Evolutionary conservation across 2,888 invertebrate genomes (phyloP).

Genomic region (Apodemia zela): DNA sequence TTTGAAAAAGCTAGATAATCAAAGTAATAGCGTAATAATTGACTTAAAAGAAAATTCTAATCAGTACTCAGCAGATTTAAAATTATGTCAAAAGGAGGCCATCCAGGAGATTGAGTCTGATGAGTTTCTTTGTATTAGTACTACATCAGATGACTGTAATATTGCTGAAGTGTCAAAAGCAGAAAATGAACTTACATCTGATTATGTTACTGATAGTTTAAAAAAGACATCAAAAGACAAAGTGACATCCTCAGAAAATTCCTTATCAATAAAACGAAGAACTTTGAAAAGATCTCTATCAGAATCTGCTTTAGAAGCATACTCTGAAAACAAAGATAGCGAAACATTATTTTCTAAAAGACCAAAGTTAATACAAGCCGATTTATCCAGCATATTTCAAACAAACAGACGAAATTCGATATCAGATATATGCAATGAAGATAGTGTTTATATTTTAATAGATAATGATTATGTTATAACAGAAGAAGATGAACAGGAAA

Average conservation of each 20-base stretch:
- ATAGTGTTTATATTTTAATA: conserved; percentile 67
- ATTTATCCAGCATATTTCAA: conserved; percentile 51
- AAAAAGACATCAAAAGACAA: not conserved
- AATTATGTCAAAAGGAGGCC: not conserved
- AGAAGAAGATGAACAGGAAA: conserved; percentile 54
- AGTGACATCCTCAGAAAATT: not conserved
- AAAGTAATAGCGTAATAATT: not conserved
- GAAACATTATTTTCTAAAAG: conserved; percentile 39
- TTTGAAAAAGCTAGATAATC: not conserved
- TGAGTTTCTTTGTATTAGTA: not conserved
- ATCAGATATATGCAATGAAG: conserved; percentile 58
- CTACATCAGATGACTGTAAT: not conserved
- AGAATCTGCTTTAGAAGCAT: conserved; percentile 55
- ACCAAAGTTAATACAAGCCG: conserved; percentile 46
- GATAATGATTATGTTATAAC: conserved; percentile 62
- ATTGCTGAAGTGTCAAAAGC: not conserved
- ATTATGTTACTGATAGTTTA: not conserved
- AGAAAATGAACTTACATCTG: not conserved
- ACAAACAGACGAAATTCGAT: conserved; percentile 65
- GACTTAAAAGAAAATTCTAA: not conserved
- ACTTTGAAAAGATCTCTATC: conserved; percentile 63
- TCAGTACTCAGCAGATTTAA: not conserved
- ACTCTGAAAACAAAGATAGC: conserved; percentile 26
- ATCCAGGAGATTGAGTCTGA: not conserved
- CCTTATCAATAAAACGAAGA: conserved; percentile 20